phyloP scores from a whole-genome alignment of 2,888 invertebrate species.

The Ischnus inquisitorius region DNA sequence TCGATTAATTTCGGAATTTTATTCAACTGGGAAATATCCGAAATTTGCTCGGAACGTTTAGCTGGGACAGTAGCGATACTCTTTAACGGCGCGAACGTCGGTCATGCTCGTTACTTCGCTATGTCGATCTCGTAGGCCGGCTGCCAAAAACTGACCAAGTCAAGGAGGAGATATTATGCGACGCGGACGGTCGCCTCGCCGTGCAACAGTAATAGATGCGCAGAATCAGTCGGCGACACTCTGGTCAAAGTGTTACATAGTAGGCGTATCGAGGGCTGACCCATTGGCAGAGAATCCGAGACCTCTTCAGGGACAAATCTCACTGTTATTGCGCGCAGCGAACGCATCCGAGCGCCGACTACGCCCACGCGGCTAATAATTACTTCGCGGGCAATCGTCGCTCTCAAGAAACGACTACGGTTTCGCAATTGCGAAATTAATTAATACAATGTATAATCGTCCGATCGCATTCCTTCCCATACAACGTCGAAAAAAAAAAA shows the following conservation, averaged over 20 bases:
- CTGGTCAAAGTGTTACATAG: not conserved
- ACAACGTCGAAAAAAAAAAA: constrained; percentile 12
- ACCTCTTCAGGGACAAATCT: constrained; percentile 64
- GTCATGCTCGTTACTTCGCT: constrained; percentile 9
- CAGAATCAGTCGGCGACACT: not conserved
- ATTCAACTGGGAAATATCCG: too few relatives aligned
- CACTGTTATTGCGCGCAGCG: not conserved
- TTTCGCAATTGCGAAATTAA: constrained; percentile 26
- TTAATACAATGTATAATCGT: not conserved
- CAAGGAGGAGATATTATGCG: constrained; percentile 58
- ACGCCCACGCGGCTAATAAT: constrained; percentile 23
- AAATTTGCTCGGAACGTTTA: too few relatives aligned
- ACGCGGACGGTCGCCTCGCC: constrained; percentile 22
- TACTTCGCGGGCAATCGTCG: not conserved
- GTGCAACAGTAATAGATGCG: constrained; percentile 24
- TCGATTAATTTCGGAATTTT: too few relatives aligned
- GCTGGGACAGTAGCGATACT: too few relatives aligned
- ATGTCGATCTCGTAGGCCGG: constrained; percentile 62
- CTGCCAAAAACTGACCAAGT: constrained; percentile 71
- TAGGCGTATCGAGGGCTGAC: constrained; percentile 40
- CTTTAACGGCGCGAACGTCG: constrained; percentile 19
- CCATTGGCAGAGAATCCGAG: constrained; percentile 63
- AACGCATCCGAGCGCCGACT: not conserved
- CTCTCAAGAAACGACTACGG: not conserved
- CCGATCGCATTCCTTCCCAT: constrained; percentile 17